phyloP scores from a whole-genome alignment of 2,888 invertebrate species.

The Operophtera brumata region DNA sequence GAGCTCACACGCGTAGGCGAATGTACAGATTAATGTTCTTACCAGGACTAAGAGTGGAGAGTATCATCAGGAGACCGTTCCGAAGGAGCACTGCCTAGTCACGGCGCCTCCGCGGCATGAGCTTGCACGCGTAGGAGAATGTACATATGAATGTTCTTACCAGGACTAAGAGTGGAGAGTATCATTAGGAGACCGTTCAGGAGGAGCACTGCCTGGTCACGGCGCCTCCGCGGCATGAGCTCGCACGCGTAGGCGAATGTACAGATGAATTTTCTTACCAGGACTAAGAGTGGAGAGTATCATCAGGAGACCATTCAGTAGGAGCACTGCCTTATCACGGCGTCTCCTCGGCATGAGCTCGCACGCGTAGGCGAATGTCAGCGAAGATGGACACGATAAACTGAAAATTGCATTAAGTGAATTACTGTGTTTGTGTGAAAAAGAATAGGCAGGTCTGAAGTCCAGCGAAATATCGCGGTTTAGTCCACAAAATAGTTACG shows the following conservation, averaged over 20 bases:
- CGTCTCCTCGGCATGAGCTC: conserved; percentile 57
- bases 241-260: conserved; percentile 59
- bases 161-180: conserved; percentile 55
- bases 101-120: conserved; percentile 54
- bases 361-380: conserved; percentile 60
- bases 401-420: too few relatives aligned
- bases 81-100: conserved; percentile 59
- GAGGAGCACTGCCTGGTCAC: conserved; percentile 59
- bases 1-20: conserved; percentile 63
- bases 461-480: too few relatives aligned
- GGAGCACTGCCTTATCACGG: conserved; percentile 57
- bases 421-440: too few relatives aligned
- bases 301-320: conserved; percentile 62
- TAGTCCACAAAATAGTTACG: too few relatives aligned
- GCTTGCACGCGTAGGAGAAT: conserved; percentile 62
- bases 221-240: conserved; percentile 51
- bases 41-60: conserved; percentile 61
- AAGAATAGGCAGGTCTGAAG: too few relatives aligned
- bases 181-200: conserved; percentile 62
- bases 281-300: conserved; percentile 57
- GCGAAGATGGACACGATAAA: conserved; percentile 62
- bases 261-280: conserved; percentile 40
- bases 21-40: too few relatives aligned
- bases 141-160: conserved; percentile 48
- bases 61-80: conserved; percentile 60